These are phyloP conservation scores for Siderastrea radians DNA, from an alignment of 92 coral and sea anemone genomes.

Conservation along the genomic window DNA sequence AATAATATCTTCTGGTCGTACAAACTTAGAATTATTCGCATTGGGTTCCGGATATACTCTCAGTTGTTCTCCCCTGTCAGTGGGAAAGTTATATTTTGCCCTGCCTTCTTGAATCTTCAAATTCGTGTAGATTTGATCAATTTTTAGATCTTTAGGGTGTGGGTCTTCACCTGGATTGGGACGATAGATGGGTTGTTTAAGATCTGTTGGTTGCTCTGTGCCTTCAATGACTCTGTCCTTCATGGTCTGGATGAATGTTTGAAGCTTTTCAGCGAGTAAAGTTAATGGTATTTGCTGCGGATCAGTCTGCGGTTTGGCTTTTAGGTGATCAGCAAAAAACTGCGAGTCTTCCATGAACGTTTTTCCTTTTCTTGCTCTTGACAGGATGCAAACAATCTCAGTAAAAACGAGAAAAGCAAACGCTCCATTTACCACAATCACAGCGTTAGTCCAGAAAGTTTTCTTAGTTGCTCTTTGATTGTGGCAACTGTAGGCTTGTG, in stretches of 20 bases:
- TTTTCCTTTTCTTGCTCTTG: not conserved
- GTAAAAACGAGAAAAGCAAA: not conserved
- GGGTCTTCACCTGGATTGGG: not conserved
- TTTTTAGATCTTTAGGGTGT: not conserved
- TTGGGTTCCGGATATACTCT: not conserved
- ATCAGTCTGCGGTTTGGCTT: not conserved
- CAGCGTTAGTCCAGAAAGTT: too few species aligned
- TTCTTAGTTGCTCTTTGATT: too few species aligned
- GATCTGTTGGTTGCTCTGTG: not conserved
- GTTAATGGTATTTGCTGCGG: not conserved
- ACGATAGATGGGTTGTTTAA: not conserved
- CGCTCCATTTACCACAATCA: not conserved
- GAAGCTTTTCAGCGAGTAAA: not conserved
- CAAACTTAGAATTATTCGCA: not conserved
- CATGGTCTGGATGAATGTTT: not conserved
- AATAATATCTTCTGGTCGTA: constrained; percentile 33
- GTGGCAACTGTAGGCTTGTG: not conserved
- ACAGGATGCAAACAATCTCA: not conserved
- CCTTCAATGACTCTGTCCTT: not conserved
- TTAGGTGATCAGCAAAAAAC: not conserved
- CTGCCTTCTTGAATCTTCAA: not conserved
- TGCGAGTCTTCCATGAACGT: not conserved
- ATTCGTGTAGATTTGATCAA: not conserved
- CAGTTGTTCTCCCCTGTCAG: not conserved
- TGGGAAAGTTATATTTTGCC: not conserved